Percentiles rank a stretch among this genome's conserved stretches.
phyloP scores from a whole-genome alignment of 2,888 invertebrate genomes.

The Trimorus sp. region DNA sequence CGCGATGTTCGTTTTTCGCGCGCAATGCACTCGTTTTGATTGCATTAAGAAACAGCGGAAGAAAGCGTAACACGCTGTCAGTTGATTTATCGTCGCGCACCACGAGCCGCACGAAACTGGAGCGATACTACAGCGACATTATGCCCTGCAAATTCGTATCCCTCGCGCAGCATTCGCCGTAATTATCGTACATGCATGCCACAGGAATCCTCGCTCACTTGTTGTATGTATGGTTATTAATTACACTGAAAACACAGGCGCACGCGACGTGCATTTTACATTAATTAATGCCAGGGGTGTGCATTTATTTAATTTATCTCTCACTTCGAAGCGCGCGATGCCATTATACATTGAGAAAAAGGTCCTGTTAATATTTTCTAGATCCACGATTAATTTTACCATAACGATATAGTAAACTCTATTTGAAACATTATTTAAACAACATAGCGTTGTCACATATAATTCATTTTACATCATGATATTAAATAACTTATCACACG shows the following conservation, averaged over 20 bases:
- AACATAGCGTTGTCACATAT: too few relatives aligned
- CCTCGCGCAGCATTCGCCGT: conserved; percentile 60
- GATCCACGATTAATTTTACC: background rate
- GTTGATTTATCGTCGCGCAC: conserved; percentile 51
- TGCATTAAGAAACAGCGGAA: conserved; percentile 58
- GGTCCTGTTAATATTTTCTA: background rate
- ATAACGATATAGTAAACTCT: too few relatives aligned
- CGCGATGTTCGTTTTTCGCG: conserved; percentile 37
- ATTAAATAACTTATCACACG: too few relatives aligned
- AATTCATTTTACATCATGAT: too few relatives aligned
- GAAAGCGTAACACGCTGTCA: conserved; percentile 33
- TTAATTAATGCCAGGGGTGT: conserved; percentile 35
- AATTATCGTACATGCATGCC: conserved; percentile 62
- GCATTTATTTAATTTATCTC: conserved; percentile 53
- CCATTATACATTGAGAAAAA: conserved; percentile 35
- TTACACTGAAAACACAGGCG: conserved; percentile 40
- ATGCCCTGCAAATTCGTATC: conserved; percentile 57
- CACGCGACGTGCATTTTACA: conserved; percentile 23
- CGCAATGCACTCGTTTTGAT: conserved; percentile 58
- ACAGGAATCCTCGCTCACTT: conserved; percentile 61
- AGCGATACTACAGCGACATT: conserved; percentile 62
- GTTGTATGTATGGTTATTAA: conserved; percentile 61
- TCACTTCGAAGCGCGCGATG: conserved; percentile 22
- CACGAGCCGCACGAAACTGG: conserved; percentile 56
- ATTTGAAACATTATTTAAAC: too few relatives aligned